Percentiles rank a stretch among this genome's conserved stretches.
These are phyloP conservation scores for Odontocolon sp. DNA, from an alignment of 2,888 invertebrate genomes.

Conservation along the genomic window DNA sequence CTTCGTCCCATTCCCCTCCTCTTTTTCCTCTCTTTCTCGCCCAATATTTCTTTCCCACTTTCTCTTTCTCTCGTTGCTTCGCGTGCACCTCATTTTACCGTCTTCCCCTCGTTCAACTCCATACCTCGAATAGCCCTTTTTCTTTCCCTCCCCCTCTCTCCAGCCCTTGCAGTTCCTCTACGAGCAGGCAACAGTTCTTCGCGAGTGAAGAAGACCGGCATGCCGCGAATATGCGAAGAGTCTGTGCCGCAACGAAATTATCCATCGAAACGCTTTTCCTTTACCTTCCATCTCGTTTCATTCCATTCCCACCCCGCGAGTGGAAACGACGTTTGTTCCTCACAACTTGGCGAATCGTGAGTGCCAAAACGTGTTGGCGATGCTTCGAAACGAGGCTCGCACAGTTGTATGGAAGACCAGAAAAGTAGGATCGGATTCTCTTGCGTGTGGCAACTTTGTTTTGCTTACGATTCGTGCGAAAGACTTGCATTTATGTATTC, in stretches of 20 bases:
- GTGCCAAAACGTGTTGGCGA: constrained; percentile 63
- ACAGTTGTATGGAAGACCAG: constrained; percentile 53
- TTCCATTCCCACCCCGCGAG: constrained; percentile 30
- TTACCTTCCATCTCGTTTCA: constrained; percentile 25
- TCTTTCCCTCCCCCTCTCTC: constrained; percentile 17
- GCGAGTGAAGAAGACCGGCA: constrained; percentile 37
- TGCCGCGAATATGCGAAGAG: constrained; percentile 48
- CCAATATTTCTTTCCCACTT: constrained; percentile 33
- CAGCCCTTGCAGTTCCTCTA: constrained; percentile 20
- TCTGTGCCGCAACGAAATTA: constrained; percentile 49
- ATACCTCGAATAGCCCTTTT: constrained; percentile 53
- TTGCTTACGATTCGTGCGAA: constrained; percentile 22
- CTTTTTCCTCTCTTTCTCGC: constrained; percentile 35
- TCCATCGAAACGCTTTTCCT: constrained; percentile 53
- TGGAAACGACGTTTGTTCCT: constrained; percentile 44
- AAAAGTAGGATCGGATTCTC: constrained; percentile 35
- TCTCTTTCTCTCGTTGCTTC: constrained; percentile 44
- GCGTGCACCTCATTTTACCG: constrained; percentile 49
- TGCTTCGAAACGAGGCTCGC: constrained; percentile 51
- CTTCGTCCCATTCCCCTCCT: constrained; percentile 41
- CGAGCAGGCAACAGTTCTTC: constrained; percentile 28
- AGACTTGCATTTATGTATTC: constrained; percentile 41
- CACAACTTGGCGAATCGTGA: constrained; percentile 54
- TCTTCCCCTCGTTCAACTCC: constrained; percentile 16
- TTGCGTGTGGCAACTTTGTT: constrained; percentile 13